Evolutionary conservation across 2,888 invertebrate species (phyloP), one percentile per base, ranked within the genome.

Genomic region (Eugnorisma glareosa): DNA sequence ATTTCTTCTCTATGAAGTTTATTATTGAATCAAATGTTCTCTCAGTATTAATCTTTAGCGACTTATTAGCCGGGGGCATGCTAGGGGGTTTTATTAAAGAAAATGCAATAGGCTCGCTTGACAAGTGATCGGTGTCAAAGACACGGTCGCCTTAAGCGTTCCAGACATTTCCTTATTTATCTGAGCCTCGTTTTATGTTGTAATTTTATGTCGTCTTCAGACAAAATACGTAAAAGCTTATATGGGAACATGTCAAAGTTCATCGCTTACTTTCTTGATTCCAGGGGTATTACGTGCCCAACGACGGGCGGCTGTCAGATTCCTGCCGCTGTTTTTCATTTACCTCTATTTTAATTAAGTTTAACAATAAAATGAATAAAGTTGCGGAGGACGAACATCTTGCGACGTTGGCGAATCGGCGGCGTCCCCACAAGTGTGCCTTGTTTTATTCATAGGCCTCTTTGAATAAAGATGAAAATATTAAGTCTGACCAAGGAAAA

Each of bases 401-500:
- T 93, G 92, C 90, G 89, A 90, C 90, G 91, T 91, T 89, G 89
- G 91, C 92, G 92, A 90, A 92, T 92, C 90, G 91, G 84, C 72
- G 76, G 89, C 78, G 91, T 88, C 89, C 91, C 89, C 87, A 86
- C 90, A 90, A 92, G 92, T 91, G 90, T 90, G 91, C 86, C 91
- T 91, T 96, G 96, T 96, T 95, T 96, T 96, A 96, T 96, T 96
- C 96, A 96, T 96, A 92, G 94, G 90, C 92, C 91, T 93, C 90
- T 95, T 95, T 96, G 96, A 96, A 96, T 96, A 96, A 96, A 96
- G 95, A 96, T 96, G 96, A 94, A 95, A 96, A 95, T 96, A 96
- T 96, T 95, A 96, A 95, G 94, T 93, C 92, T 90, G 92, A 89
- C 91, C 91, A 92, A 91, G 92, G 93, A 93, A 94, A 94, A 93